Evolutionary conservation across 2,113 vertebrate genomes (phyloP).

Genomic region (Plestiodon gilberti): DNA sequence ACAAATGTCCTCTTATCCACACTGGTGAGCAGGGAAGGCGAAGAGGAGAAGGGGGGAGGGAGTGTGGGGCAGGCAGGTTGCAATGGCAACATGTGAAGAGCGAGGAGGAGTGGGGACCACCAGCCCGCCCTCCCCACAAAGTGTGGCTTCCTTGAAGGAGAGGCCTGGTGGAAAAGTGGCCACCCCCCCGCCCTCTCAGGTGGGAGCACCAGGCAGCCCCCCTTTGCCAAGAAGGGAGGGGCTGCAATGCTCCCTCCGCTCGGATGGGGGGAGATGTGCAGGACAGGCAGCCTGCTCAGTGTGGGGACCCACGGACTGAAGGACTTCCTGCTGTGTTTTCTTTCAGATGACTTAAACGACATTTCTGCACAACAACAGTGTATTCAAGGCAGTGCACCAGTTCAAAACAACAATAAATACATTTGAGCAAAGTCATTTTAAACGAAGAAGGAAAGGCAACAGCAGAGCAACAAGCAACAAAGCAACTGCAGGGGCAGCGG

Average conservation of each 20-base stretch:
- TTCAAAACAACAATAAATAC: too few species aligned
- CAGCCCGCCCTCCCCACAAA: rapidly evolving
- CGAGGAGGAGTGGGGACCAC: rapidly evolving
- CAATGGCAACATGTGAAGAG: rapidly evolving
- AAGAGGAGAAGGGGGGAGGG: rapidly evolving
- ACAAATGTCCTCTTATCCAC: slow-evolving; percentile 31
- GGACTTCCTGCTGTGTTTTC: background rate
- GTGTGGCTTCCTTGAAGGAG: background rate
- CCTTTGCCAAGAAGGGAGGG: background rate
- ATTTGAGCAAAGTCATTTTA: too few species aligned
- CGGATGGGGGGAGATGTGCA: background rate
- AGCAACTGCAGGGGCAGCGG: too few species aligned
- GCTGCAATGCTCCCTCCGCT: too few species aligned
- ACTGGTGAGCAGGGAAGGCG: rapidly evolving
- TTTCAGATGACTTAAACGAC: too few species aligned
- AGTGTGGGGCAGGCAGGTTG: rapidly evolving
- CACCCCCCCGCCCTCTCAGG: background rate
- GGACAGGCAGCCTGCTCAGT: too few species aligned
- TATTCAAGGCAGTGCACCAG: too few species aligned
- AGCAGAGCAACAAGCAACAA: too few species aligned
- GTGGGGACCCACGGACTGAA: background rate
- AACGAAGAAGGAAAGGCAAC: too few species aligned
- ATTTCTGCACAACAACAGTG: too few species aligned
- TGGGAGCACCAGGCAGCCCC: background rate
- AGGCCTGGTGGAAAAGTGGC: background rate